phyloP scores from a whole-genome alignment of 2,888 invertebrate genomes.

The Poecilus cupreus region DNA sequence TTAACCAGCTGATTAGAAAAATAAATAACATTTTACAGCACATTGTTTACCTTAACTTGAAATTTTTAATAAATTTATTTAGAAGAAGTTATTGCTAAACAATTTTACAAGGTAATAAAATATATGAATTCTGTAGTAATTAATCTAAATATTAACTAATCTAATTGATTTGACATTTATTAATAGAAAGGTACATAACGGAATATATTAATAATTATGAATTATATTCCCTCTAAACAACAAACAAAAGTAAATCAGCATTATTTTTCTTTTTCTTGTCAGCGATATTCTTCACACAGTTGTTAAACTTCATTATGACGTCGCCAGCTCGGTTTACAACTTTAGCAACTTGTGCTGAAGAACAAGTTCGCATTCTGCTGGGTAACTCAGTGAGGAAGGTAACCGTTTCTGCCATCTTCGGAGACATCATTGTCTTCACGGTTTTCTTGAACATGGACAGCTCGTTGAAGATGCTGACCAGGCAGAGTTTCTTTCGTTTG shows the following conservation, averaged over 20 bases:
- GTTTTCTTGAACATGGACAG: neutral
- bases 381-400: neutral
- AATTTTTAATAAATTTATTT: too few relatives aligned
- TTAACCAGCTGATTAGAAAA: too few relatives aligned
- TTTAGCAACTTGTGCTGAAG: neutral
- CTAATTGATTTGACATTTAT: too few relatives aligned
- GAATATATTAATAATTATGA: neutral
- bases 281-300: neutral
- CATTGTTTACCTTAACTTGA: too few relatives aligned
- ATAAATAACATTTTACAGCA: too few relatives aligned
- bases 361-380: neutral
- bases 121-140: too few relatives aligned
- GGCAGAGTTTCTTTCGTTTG: neutral
- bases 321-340: conserved; percentile 7
- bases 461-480: neutral
- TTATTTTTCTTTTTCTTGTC: neutral
- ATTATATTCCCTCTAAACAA: neutral
- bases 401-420: conserved; percentile 6
- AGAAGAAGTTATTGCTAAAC: too few relatives aligned
- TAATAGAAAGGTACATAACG: neutral
- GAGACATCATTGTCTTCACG: neutral
- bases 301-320: conserved; percentile 13
- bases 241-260: neutral
- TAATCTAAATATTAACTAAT: too few relatives aligned
- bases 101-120: too few relatives aligned